phyloP scores from a whole-genome alignment of 2,797 vertebrate species.

The Anomalospiza imberbis region DNA sequence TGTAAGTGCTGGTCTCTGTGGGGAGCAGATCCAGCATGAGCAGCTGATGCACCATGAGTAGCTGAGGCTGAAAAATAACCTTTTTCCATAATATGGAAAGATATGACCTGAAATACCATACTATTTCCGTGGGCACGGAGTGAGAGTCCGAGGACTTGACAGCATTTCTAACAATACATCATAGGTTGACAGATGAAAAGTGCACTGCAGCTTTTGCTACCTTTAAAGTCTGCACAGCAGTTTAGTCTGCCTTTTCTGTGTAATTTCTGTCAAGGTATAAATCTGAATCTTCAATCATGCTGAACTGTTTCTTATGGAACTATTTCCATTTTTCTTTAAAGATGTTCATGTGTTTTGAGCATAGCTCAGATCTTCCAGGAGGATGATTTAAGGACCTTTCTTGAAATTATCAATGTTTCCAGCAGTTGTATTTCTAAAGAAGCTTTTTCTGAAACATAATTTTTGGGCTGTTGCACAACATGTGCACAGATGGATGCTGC shows the following conservation, averaged over 20 bases:
- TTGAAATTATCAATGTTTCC: background rate
- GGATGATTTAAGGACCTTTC: background rate
- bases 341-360: background rate
- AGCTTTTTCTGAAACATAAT: background rate
- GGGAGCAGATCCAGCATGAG: background rate
- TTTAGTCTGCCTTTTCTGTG: background rate
- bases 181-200: background rate
- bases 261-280: background rate
- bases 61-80: background rate
- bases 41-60: background rate
- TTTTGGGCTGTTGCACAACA: background rate
- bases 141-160: background rate
- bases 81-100: background rate
- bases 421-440: background rate
- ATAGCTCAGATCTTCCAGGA: background rate
- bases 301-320: background rate
- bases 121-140: background rate
- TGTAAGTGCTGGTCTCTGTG: background rate
- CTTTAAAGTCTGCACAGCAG: background rate
- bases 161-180: background rate
- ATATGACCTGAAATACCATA: background rate
- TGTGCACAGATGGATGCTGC: slow-evolving; percentile 27
- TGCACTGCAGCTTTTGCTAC: background rate
- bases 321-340: background rate
- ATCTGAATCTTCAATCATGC: background rate